A percentile compares a stretch with the other conserved stretches of the same genome.
Conservation (phyloP, 2,888 invertebrate genomes). For the Entomobrya proxima region DNA sequence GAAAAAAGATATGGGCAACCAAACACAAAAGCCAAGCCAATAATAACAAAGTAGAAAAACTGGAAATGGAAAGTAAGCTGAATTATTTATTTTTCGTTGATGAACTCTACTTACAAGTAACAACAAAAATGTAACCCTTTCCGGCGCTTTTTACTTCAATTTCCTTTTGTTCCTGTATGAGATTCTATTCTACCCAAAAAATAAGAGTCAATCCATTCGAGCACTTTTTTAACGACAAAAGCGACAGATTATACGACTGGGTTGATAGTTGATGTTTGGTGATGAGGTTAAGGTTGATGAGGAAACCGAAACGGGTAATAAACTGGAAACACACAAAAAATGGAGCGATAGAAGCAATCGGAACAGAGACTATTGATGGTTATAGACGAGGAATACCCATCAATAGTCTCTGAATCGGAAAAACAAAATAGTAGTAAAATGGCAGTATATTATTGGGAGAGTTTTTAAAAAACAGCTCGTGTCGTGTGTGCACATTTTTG, state of each 20-base stretch:
- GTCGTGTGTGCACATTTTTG: too few relatives aligned
- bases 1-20: neutral
- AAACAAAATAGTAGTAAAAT: neutral
- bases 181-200: too few relatives aligned
- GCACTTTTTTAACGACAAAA: neutral
- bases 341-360: too few relatives aligned
- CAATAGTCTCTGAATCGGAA: neutral
- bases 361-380: too few relatives aligned
- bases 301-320: slow-evolving; percentile 7
- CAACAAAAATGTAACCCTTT: neutral
- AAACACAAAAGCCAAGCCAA: slow-evolving; percentile 18
- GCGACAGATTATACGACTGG: neutral
- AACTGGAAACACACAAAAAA: neutral
- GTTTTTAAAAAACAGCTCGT: too few relatives aligned
- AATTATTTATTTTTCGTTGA: slow-evolving; percentile 51
- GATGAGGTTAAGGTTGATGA: neutral
- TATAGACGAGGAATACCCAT: neutral
- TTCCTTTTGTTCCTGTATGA: too few relatives aligned
- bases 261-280: neutral
- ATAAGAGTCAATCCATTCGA: neutral
- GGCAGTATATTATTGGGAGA: too few relatives aligned
- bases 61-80: slow-evolving; percentile 49
- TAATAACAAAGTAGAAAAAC: slow-evolving; percentile 6
- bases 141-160: too few relatives aligned
- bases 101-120: slow-evolving; percentile 11